Conservation (phyloP, 2,797 vertebrate genomes). For the Oryzias sinensis region DNA sequence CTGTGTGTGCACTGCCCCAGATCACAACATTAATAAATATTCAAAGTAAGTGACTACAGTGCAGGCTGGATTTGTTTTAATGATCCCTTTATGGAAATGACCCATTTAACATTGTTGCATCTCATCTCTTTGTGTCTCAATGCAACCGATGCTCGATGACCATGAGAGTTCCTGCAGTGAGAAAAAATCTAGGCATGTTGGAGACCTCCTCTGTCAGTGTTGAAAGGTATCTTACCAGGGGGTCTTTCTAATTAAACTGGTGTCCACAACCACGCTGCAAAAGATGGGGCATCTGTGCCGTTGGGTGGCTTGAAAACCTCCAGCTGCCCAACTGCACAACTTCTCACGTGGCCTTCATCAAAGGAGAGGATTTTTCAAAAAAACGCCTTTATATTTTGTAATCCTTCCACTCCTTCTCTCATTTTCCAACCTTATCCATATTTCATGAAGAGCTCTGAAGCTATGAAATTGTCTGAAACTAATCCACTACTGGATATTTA, state of each 20-base stretch:
- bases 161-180: constrained; percentile 57
- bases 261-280: constrained; percentile 61
- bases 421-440: constrained; percentile 77
- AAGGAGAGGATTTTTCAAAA: constrained; percentile 57
- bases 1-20: constrained; percentile 12
- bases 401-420: constrained; percentile 47
- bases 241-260: constrained; percentile 80
- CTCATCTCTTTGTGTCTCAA: constrained; percentile 48
- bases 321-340: constrained; percentile 71
- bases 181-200: constrained; percentile 61
- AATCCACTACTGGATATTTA: constrained; percentile 86
- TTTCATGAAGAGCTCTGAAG: constrained; percentile 82
- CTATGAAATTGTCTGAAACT: constrained; percentile 82
- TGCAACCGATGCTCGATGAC: constrained; percentile 53
- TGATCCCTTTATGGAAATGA: constrained; percentile 64
- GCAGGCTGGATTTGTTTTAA: constrained; percentile 54
- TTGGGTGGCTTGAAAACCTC: constrained; percentile 66
- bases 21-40: constrained; percentile 34
- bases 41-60: constrained; percentile 46
- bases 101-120: constrained; percentile 45
- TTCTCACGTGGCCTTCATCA: constrained; percentile 70
- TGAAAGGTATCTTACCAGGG: constrained; percentile 72
- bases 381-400: constrained; percentile 80
- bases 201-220: constrained; percentile 59
- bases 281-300: constrained; percentile 67